Evolutionary conservation across 2,888 invertebrate species (phyloP), one percentile per base, ranked within the genome.

Genomic region (Drosophila meridionalis): DNA sequence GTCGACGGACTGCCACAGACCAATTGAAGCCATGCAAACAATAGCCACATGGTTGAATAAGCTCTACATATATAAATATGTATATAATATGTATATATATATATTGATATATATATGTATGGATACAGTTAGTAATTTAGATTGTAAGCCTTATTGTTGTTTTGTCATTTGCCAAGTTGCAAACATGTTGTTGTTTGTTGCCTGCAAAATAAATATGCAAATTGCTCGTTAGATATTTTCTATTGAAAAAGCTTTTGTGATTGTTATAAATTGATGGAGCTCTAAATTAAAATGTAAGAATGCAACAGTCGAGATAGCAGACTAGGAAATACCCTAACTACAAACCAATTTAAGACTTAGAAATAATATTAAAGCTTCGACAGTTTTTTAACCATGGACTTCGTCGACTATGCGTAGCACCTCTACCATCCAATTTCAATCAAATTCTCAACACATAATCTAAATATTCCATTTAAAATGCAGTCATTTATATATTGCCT

Each of bases 41-140:
- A 57, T 14, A 84, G 67, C 87, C 82, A 89, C 87, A 77, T 79
- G n/a, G 1, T 75, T 60, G 48, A 6, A 45, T 52, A n/a, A 48
- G 9, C 26, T 34, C 12, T 42, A 6, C 12, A 34, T 47, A 34
- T 26, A 53, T 20, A 14, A 26, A 11, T 57, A 3, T 60, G 12
- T 59, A 30, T 28, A 8, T 58, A n/a, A 11, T 53, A 2, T 57
- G 9, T 45, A 9, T 11, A 32, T 26, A 45, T 20, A 50, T 42
- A 20, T 34, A 12, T 38, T 2, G 34, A 52, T 26, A 28, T 52
- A 2, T 26, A 20, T 52, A 2, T 64, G 14, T 59, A 30, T n/a
- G 7, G 14, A 32, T 47, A 9, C 26, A 6, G 40, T 42, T 62
- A 60, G 11, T 11, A 53, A 53, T 45, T 55, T 28, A 28, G 26